Conservation (phyloP, 2,113 vertebrate species). For the Varanus salvator region DNA sequence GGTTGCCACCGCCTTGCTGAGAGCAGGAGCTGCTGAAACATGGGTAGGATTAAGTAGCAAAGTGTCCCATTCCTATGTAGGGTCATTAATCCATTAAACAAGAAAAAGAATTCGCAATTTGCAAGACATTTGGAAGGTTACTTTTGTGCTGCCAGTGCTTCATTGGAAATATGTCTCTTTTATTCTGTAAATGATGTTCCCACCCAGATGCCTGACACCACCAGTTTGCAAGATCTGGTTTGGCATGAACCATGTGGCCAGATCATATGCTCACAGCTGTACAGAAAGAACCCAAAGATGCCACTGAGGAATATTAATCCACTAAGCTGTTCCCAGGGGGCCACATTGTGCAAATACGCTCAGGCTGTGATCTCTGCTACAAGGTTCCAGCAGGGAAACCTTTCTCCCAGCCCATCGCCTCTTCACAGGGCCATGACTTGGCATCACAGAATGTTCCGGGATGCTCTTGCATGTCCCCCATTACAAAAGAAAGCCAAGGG, state of each 20-base stretch:
- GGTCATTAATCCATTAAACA: constrained; percentile 67
- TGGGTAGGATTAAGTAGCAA: constrained; percentile 72
- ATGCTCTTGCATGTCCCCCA: neutral
- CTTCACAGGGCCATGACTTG: neutral
- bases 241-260: constrained; percentile 19
- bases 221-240: constrained; percentile 26
- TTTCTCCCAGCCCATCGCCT: neutral
- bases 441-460: neutral
- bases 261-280: neutral
- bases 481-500: neutral
- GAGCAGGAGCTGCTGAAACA: constrained; percentile 73
- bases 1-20: constrained; percentile 64
- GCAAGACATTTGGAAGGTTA: constrained; percentile 60
- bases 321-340: constrained; percentile 47
- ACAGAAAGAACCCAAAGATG: constrained; percentile 40
- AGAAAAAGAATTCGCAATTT: constrained; percentile 6
- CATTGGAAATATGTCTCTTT: constrained; percentile 42
- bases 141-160: constrained; percentile 44
- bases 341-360: constrained; percentile 17
- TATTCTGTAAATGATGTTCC: constrained; percentile 36
- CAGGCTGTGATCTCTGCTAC: constrained; percentile 23
- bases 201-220: constrained; percentile 4
- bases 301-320: constrained; percentile 57
- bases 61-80: constrained; percentile 65
- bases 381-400: constrained; percentile 37